A percentile compares a stretch with the other conserved stretches of the same genome.
Conservation (phyloP, 2,888 invertebrate species). For the Campoletis raptor region DNA sequence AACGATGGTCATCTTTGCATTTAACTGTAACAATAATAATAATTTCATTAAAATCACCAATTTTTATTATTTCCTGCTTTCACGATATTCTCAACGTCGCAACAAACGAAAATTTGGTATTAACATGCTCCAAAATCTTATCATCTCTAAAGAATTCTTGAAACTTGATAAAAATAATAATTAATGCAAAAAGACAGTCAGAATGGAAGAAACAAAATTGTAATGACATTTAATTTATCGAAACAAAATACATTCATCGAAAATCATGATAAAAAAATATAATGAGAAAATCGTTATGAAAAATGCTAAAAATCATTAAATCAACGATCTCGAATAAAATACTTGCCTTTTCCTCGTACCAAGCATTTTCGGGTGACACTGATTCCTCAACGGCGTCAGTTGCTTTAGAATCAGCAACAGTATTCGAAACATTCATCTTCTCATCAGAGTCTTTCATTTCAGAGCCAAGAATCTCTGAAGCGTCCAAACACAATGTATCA, state of each 20-base stretch:
- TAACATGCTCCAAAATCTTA: no score
- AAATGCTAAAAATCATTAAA: not conserved
- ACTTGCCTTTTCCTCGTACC: slow-evolving; percentile 80
- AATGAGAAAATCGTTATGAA: not conserved
- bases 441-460: slow-evolving; percentile 29
- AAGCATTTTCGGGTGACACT: slow-evolving; percentile 71
- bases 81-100: no score
- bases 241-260: not conserved
- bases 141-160: no score
- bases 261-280: not conserved
- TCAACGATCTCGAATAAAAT: not conserved
- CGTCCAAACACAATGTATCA: slow-evolving; percentile 42
- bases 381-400: slow-evolving; percentile 70
- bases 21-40: slow-evolving; percentile 74
- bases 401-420: slow-evolving; percentile 38
- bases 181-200: no score
- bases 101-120: no score
- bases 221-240: no score
- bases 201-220: no score
- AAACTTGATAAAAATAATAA: no score
- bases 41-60: not conserved
- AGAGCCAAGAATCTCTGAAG: slow-evolving; percentile 31
- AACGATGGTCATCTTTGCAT: slow-evolving; percentile 77
- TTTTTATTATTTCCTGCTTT: not conserved
- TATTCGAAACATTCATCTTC: not conserved